Evolutionary conservation across 2,797 vertebrate genomes (phyloP), one percentile per base, ranked within the genome.

Genomic region (Antennarius maculatus): DNA sequence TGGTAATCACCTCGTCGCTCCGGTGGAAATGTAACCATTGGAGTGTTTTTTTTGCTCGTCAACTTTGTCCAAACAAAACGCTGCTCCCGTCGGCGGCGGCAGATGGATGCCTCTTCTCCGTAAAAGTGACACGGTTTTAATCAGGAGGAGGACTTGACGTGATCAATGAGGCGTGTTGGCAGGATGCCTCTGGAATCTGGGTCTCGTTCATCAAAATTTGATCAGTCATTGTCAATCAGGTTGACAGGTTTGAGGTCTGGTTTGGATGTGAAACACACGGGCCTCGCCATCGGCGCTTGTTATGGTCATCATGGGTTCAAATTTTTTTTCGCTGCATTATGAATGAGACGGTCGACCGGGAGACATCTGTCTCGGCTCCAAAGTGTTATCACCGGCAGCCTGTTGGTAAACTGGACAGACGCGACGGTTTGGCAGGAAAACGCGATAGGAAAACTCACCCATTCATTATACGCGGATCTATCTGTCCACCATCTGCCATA

Each of bases 321-420:
- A 82, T 87, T 85, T 76, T 69, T 65, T 6, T 23, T 23, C 23
- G 23, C 29, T 75, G 67, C 65, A 71, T 86, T 67, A 71, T 57
- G 61, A 73, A 56, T 49, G 61, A 80, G 76, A 61, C 66, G 71
- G 61, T 67, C 72, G 74, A 68, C 57, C 80, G 71, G 79, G 71
- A 81, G 80, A 69, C 83, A 83, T 86, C 84, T 89, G 84, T 81
- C 72, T 80, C 50, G 1, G 69, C 48, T 82, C 69, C 77, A 70
- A 47, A 50, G 71, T 17, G 65, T 87, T 69, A 86, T 83, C 70
- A 72, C 70, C 68, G 63, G 55, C 76, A 78, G 85, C 51, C 74
- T 84, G 87, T 72, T 31, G 68, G 52, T 71, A 10, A 66, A 82
- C 76, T 65, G 84, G 75, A 75, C 82, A 76, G 49, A 68, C 54